Conservation (phyloP, 2,888 invertebrate species). For the Scelioninae gen. 1 region DNA sequence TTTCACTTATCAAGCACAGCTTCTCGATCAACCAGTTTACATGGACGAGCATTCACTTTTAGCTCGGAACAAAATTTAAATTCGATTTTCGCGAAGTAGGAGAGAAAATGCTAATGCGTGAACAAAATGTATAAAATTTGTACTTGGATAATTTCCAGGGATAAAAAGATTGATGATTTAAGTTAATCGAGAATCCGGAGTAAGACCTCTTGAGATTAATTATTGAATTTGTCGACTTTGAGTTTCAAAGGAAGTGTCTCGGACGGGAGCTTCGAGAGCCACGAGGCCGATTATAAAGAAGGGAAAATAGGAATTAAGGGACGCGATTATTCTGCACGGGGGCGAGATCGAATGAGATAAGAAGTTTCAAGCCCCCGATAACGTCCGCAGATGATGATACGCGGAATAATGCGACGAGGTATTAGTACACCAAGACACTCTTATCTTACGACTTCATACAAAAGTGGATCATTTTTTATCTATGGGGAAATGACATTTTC, state of each 20-base stretch:
- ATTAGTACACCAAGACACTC: conserved; percentile 8
- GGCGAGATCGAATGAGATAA: conserved; percentile 37
- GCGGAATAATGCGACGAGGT: conserved; percentile 14
- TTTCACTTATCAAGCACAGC: neutral
- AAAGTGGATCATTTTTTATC: conserved; percentile 22
- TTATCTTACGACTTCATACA: conserved; percentile 11
- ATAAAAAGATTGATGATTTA: conserved; percentile 54
- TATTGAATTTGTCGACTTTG: conserved; percentile 61
- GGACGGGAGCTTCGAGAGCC: conserved; percentile 46
- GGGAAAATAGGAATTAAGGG: conserved; percentile 64
- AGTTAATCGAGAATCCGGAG: conserved; percentile 50
- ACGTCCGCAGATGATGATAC: conserved; percentile 35
- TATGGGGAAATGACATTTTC: too few relatives aligned
- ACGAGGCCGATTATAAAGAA: conserved; percentile 51
- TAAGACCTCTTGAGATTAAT: conserved; percentile 56
- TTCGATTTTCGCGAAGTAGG: conserved; percentile 11
- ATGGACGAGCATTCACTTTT: conserved; percentile 15
- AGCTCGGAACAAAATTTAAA: conserved; percentile 20
- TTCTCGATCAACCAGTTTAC: conserved; percentile 7
- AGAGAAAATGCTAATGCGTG: conserved; percentile 33
- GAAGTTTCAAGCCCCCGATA: conserved; percentile 42
- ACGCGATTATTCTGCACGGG: conserved; percentile 56
- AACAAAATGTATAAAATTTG: conserved; percentile 48
- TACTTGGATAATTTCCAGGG: conserved; percentile 29
- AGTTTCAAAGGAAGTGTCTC: conserved; percentile 63